Evolutionary conservation across 2,113 vertebrate species (phyloP).

Genomic region (Mugil cephalus): DNA sequence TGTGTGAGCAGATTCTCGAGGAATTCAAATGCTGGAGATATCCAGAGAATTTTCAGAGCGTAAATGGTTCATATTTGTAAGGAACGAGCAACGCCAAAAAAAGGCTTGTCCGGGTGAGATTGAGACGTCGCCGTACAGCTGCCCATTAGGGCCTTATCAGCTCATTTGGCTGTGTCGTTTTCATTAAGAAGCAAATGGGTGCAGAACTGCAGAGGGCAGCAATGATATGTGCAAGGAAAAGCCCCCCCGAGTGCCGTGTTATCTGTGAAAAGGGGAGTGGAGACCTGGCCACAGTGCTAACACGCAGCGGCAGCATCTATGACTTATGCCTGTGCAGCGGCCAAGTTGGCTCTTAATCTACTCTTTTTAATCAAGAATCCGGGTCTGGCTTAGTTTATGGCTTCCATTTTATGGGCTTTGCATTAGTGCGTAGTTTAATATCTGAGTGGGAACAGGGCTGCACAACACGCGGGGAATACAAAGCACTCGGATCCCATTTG

Average conservation of each 20-base stretch:
- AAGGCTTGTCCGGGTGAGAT: constrained; percentile 23
- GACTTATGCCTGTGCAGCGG: constrained; percentile 46
- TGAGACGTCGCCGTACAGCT: constrained; percentile 31
- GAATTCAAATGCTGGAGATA: background rate
- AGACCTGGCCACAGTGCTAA: constrained; percentile 36
- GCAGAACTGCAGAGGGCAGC: constrained; percentile 82
- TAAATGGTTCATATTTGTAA: constrained; percentile 25
- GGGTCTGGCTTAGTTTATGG: constrained; percentile 43
- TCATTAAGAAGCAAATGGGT: constrained; percentile 64
- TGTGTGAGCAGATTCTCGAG: background rate
- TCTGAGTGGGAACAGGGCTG: constrained; percentile 39
- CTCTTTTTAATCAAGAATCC: constrained; percentile 68
- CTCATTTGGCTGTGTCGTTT: constrained; percentile 56
- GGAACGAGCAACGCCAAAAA: constrained; percentile 11
- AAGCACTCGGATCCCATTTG: constrained; percentile 35
- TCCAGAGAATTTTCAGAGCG: background rate
- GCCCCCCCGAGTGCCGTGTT: constrained; percentile 52
- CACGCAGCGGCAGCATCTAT: constrained; percentile 14
- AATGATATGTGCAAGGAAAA: constrained; percentile 70
- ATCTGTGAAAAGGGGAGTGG: constrained; percentile 44
- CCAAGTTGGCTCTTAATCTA: constrained; percentile 48
- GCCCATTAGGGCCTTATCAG: constrained; percentile 56
- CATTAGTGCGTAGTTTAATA: constrained; percentile 38
- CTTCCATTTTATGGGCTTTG: constrained; percentile 53
- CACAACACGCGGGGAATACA: constrained; percentile 32